These are phyloP conservation scores for Graphium colonna DNA, from an alignment of 2,888 invertebrate species.

Conservation along the genomic window DNA sequence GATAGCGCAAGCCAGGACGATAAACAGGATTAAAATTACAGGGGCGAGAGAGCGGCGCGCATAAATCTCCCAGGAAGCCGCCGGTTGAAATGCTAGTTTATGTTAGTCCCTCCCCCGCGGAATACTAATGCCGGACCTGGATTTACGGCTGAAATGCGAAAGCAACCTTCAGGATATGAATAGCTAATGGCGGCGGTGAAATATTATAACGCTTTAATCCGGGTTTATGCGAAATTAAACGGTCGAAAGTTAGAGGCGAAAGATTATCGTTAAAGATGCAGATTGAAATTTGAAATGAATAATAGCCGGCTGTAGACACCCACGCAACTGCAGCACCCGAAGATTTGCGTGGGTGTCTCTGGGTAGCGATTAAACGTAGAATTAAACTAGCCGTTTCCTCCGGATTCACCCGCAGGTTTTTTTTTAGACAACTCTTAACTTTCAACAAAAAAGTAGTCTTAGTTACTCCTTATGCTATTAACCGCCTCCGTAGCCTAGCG, in stretches of 20 bases:
- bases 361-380: no score
- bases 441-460: no score
- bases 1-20: constrained; percentile 31
- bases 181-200: constrained; percentile 12
- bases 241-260: background rate
- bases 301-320: no score
- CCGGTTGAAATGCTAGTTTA: constrained; percentile 37
- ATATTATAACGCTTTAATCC: background rate
- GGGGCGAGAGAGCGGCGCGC: constrained; percentile 35
- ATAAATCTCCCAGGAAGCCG: constrained; percentile 46
- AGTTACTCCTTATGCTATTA: no score
- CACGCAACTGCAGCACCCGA: no score
- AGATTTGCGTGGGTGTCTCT: no score
- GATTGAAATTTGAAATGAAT: constrained; percentile 4
- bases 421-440: no score
- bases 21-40: constrained; percentile 68
- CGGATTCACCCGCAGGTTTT: no score
- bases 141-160: constrained; percentile 28
- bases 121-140: constrained; percentile 37
- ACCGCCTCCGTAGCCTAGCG: no score
- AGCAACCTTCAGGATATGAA: constrained; percentile 34
- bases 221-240: background rate
- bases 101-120: constrained; percentile 30
- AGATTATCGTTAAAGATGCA: background rate
- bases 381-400: no score